Conservation (phyloP, 1,140 invertebrate genomes). For the Contarinia nasturtii region DNA sequence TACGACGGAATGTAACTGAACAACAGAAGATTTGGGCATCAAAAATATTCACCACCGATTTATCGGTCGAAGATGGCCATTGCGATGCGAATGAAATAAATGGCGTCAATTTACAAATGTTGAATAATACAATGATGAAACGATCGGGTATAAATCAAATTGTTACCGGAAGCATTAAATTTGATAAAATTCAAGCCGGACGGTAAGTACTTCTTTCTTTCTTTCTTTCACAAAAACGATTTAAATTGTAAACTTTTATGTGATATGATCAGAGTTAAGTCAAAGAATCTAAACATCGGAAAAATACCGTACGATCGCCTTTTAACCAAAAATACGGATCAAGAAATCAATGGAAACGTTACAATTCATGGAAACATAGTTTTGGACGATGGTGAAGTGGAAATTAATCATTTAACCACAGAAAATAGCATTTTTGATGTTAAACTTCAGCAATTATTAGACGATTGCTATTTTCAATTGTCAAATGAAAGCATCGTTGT, state of each 20-base stretch:
- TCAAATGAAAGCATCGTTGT: too few species aligned
- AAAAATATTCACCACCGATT: slow-evolving; percentile 7
- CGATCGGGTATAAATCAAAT: slow-evolving; percentile 18
- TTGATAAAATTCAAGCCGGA: slow-evolving; percentile 13
- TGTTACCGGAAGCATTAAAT: slow-evolving; percentile 20
- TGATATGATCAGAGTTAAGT: too few species aligned
- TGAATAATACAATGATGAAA: slow-evolving; percentile 12
- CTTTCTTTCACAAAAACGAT: too few species aligned
- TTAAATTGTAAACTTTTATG: too few species aligned
- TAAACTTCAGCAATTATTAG: too few species aligned
- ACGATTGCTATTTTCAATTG: too few species aligned
- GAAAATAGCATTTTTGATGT: too few species aligned
- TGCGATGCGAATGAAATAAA: slow-evolving; percentile 15
- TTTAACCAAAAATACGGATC: slow-evolving; percentile 22
- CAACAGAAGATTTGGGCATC: slow-evolving; percentile 13
- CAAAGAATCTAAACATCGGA: too few species aligned
- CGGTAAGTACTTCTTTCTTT: slow-evolving; percentile 6
- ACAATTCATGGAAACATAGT: slow-evolving; percentile 11
- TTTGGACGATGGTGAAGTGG: too few species aligned
- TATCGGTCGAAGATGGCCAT: slow-evolving; percentile 8
- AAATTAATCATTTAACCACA: too few species aligned
- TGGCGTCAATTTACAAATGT: slow-evolving; percentile 6
- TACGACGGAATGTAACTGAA: slow-evolving; percentile 12
- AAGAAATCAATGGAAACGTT: slow-evolving; percentile 16
- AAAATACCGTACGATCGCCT: slow-evolving; percentile 13